Base-by-base conservation (phyloP, 2,888 invertebrate species). In the Aricia artaxerxes region DNA sequence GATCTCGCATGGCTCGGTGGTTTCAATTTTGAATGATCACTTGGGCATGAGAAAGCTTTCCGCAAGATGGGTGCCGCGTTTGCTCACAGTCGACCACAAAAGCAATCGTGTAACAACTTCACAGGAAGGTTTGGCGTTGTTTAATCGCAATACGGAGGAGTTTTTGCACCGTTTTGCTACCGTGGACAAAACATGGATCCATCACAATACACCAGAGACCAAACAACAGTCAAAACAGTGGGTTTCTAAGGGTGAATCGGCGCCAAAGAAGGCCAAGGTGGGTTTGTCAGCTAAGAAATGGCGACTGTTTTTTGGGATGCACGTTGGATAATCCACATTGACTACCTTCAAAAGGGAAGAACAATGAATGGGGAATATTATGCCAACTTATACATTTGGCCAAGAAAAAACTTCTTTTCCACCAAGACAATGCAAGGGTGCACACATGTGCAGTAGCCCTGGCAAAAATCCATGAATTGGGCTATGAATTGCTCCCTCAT, bases 151-250 rank as follows among this genome's bases (percentile, higher is more conserved):
- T 81, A 78, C 73, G 82, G 75, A 81, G 44, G 81, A 87, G 78
- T 85, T 85, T 84, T 81, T 83, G 82, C 82, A 82, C 81, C 82
- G 84, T 83, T 82, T 84, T 69, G 79, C 86, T 53, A 84, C 84
- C 81, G 81, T 83, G 44, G 84, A 88, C 84, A 84, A 88, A 83
- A 85, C 84, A 40, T 86, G 86, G 85, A 82, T 86, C 80, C 84
- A 86, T 79, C 83, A 84, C 81, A 84, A 82, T 80, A 85, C 83
- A 57, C 84, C 84, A 78, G 84, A 87, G 81, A 77, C 61, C 44
- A 77, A 79, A 53, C 38, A 79, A 24, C 81, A 80, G 77, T 80
- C 80, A 76, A 79, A 80, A 80, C 80, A 85, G 82, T 83, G 84
- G 82, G 82, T 81, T 83, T 80, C 79, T 81, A 78, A 38, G 81